Base-by-base conservation (phyloP, 2,797 vertebrate genomes). In the Liasis olivaceus region DNA sequence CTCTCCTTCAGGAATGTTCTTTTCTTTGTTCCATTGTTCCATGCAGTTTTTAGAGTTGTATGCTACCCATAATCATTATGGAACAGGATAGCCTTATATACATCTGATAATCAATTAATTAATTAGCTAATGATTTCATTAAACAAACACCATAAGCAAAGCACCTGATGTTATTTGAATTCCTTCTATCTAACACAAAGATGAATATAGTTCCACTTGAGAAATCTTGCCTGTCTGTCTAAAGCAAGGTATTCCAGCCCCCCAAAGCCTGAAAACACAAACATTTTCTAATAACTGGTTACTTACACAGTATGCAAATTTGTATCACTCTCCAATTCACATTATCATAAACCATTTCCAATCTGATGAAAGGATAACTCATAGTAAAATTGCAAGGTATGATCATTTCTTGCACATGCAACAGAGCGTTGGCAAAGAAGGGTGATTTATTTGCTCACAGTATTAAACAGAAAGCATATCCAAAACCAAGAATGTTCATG, bases 101-200 rank as follows among this genome's bases (percentile, higher is more conserved):
- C 51, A 54, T 54, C 8, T 54, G 51, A 54, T 54, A 1, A 54
- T 51, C 4, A 51, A 51, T 54, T 54, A 54, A 54, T 54, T 54
- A 54, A 54, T 54, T 54, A 54, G 8, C 6, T 54, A 54, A 54
- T 54, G 42, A 96, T 92, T 92, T 94, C 95, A 96, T 89, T 89
- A 93, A 97, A 96, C 94, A 96, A 97, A 96, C 31, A 95, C 93
- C 56, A 26, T 24, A 1, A 69, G 72, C 93, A 93, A 17, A 96
- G 91, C 93, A 96, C 95, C 92, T 92, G 94, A 84, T 92, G 95
- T 94, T 96, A 60, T 94, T 97, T 90, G 95, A 97, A 96, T 97
- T 96, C 94, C 95, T 94, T 94, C 94, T 92, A 15, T 93, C 94
- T 89, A 90, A 91, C 2, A 81, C 85, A 94, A 94, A 96, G 91